Base-by-base conservation (phyloP, 2,888 invertebrate species). In the Lochmaea capreae region DNA sequence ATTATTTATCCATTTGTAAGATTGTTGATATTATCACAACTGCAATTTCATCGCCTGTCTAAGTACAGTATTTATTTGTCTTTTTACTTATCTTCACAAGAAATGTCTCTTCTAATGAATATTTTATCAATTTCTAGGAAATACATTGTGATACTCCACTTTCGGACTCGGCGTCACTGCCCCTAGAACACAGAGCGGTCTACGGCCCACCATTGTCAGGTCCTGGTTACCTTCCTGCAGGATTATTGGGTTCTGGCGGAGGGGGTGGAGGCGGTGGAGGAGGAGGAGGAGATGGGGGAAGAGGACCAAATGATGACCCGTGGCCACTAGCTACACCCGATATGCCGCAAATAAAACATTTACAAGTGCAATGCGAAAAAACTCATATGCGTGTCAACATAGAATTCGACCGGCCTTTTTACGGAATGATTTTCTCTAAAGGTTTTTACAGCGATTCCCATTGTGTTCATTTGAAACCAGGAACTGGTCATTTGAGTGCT, bases 351-450 rank as follows among this genome's bases (percentile, higher is more conserved):
- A 97, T 97, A 83, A 97, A 97, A 88, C 95, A 96, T 84, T 89
- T 96, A 77, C 96, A 97, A 89, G 97, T 97, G 80, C 97, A 97
- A 86, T 97, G 97, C 88, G 97, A 97, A 88, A 97, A 97, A 87
- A 96, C 97, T 65, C 95, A 96, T 86, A 97, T 97, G 97, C 91
- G 97, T 68, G 97, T 97, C 71, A 96, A 96, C 87, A 95, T 97
- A 83, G 97, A 97, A 87, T 97, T 97, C 88, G 97, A 97, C 86
- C 91, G 97, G 65, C 97, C 97, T 14, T 97, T 97, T 89, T 96
- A 97, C 86, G 97, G 97, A 43, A 96, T 97, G 95, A 97, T 97
- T 85, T 97, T 97, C 89, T 96, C 96, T 76, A 97, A 97, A 88
- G 97, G 95, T 73, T 95, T 95, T 89, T 96, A 96, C 88, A 95